phyloP scores from a whole-genome alignment of 92 coral and sea anemone genomes.

The Desmophyllum pertusum region DNA sequence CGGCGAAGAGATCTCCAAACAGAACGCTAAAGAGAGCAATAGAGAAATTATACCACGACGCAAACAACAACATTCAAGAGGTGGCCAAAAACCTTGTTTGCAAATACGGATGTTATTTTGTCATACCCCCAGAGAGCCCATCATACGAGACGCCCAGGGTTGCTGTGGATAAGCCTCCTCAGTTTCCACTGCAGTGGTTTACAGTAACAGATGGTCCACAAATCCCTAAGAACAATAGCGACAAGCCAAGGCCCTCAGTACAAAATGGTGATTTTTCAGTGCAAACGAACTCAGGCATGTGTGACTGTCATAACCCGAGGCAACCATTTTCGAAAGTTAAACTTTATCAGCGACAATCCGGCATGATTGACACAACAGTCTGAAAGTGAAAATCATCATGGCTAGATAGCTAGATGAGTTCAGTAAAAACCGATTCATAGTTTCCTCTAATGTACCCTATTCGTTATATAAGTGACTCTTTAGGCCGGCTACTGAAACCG shows the following conservation, averaged over 20 bases:
- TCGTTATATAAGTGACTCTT: no score
- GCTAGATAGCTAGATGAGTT: no score
- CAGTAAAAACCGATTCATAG: no score
- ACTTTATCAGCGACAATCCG: neutral
- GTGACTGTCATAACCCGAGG: neutral
- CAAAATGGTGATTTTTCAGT: neutral
- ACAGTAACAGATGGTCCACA: neutral
- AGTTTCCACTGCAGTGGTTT: neutral
- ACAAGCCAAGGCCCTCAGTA: neutral
- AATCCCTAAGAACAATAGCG: neutral
- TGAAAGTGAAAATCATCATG: neutral
- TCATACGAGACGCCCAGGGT: neutral
- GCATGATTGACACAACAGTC: neutral
- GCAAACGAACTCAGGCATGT: neutral
- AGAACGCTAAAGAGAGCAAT: conserved; percentile 28
- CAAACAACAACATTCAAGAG: neutral
- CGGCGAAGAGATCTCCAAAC: conserved; percentile 53
- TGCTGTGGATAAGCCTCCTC: neutral
- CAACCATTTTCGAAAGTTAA: neutral
- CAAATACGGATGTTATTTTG: conserved; percentile 9
- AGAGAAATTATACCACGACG: neutral
- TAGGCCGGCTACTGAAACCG: no score
- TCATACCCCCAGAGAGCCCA: conserved; percentile 39
- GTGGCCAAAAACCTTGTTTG: neutral
- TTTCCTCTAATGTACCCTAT: no score